Percentiles rank a stretch among this genome's conserved stretches.
phyloP scores from a whole-genome alignment of 2,797 vertebrate genomes.

The Pantherophis alleghaniensis region DNA sequence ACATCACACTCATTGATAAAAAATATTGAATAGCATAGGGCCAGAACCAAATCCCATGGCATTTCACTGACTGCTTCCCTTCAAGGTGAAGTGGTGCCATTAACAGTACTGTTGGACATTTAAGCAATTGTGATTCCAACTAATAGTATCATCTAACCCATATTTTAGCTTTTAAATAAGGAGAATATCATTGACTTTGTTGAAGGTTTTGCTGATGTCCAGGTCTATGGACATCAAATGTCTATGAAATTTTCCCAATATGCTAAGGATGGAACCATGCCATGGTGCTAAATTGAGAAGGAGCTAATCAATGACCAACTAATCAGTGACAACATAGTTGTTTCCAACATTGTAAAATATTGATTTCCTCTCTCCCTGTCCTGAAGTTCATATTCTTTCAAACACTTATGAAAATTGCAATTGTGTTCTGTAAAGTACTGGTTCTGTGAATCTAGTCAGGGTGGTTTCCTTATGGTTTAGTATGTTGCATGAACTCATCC shows the following conservation, averaged over 20 bases:
- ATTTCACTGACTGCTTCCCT: background rate
- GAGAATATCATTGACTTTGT: background rate
- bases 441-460: background rate
- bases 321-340: background rate
- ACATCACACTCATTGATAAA: background rate
- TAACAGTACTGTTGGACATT: background rate
- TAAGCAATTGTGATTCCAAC: background rate
- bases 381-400: background rate
- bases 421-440: background rate
- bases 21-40: background rate
- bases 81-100: background rate
- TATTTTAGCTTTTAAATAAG: background rate
- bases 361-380: background rate
- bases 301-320: background rate
- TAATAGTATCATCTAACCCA: background rate
- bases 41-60: background rate
- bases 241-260: background rate
- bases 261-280: background rate
- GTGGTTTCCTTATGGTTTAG: background rate
- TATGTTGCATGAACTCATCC: background rate
- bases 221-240: background rate
- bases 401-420: background rate
- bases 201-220: background rate
- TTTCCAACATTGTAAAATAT: background rate
- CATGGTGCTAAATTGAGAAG: background rate